A percentile compares a stretch with the other conserved stretches of the same genome.
Evolutionary conservation across 2,797 vertebrate species (phyloP).

Genomic region (Borostomias antarcticus): DNA sequence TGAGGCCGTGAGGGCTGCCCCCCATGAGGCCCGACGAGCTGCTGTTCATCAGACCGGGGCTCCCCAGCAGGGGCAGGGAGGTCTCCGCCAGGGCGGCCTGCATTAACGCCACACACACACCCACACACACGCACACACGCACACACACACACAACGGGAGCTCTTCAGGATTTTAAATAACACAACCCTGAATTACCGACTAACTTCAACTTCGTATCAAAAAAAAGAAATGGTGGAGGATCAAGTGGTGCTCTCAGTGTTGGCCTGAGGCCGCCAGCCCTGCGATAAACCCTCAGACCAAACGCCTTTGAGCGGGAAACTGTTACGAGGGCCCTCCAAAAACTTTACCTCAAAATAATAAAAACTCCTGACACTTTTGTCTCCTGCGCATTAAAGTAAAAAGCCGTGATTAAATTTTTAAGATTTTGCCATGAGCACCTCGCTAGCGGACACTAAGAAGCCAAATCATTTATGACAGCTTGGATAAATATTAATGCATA

Average conservation of each 20-base stretch:
- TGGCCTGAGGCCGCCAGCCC: too few relatives aligned
- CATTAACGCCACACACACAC: too few relatives aligned
- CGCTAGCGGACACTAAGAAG: conserved; percentile 87
- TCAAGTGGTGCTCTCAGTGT: too few relatives aligned
- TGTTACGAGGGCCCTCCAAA: conserved; percentile 36
- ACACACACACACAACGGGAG: too few relatives aligned
- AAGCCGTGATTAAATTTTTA: conserved; percentile 97
- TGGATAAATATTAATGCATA: conserved; percentile 99
- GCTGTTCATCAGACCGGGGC: conserved; percentile 90
- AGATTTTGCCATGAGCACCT: conserved; percentile 96
- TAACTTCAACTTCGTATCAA: too few relatives aligned
- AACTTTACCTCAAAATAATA: conserved; percentile 93
- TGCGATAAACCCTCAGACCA: neutral
- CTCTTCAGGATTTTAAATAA: too few relatives aligned
- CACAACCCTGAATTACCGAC: too few relatives aligned
- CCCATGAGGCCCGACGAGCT: conserved; percentile 86
- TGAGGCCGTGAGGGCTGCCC: conserved; percentile 83
- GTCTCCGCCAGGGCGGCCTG: conserved; percentile 97
- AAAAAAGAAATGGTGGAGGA: too few relatives aligned
- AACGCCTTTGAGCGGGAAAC: neutral
- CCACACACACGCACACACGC: too few relatives aligned
- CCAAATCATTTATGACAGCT: conserved; percentile 99
- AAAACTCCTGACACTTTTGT: conserved; percentile 91
- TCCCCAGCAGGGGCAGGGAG: conserved; percentile 94
- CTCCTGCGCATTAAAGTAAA: conserved; percentile 97